Evolutionary conservation across 2,113 vertebrate genomes (phyloP).

Genomic region (Phylloscopus trochilus): DNA sequence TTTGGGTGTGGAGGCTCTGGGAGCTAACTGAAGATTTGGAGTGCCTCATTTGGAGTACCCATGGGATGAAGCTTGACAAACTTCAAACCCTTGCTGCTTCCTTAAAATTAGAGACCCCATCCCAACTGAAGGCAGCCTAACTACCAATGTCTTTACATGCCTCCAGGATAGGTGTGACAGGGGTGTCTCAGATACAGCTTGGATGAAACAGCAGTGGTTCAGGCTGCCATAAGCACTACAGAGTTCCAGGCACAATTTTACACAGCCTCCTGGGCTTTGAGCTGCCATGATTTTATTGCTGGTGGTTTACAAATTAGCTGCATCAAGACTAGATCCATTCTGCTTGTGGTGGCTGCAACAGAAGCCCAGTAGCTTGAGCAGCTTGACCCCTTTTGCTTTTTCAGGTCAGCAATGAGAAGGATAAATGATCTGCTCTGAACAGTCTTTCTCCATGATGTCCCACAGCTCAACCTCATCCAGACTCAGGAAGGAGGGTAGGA

Average conservation of each 20-base stretch:
- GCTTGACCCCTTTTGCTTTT: background rate
- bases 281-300: background rate
- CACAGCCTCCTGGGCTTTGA: background rate
- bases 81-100: background rate
- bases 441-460: background rate
- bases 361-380: background rate
- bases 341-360: background rate
- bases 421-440: background rate
- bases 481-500: background rate
- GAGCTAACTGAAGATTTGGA: background rate
- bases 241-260: background rate
- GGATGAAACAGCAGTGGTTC: background rate
- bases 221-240: background rate
- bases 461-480: background rate
- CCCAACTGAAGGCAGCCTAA: background rate
- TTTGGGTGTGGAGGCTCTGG: background rate
- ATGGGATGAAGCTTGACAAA: background rate
- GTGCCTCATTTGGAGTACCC: background rate
- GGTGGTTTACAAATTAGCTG: background rate
- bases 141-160: background rate
- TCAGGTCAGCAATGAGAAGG: background rate
- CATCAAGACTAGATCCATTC: background rate
- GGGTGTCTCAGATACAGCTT: background rate
- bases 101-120: background rate
- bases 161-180: background rate